Evolutionary conservation across 2,797 vertebrate genomes (phyloP).

Genomic region (Brachymystax lenok): DNA sequence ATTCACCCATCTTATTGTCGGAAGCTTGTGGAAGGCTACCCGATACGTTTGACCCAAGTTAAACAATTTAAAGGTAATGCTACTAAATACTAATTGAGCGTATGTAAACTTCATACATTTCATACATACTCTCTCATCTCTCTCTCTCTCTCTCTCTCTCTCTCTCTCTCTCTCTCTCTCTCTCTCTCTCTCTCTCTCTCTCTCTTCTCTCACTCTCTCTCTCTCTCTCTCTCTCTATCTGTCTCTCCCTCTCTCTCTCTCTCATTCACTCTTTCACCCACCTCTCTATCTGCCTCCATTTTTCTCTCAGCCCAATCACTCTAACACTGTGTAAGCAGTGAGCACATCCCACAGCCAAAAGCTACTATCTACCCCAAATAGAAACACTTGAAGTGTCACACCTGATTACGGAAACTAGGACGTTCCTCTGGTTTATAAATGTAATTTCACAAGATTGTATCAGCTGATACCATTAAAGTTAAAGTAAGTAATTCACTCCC

Average conservation of each 20-base stretch:
- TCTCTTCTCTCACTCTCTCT: too few relatives aligned
- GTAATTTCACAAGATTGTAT: constrained; percentile 63
- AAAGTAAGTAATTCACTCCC: constrained; percentile 17
- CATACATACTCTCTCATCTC: too few relatives aligned
- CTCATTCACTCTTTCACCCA: neutral
- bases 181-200: neutral
- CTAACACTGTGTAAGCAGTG: constrained; percentile 30
- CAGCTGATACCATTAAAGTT: constrained; percentile 58
- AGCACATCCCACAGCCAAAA: constrained; percentile 58
- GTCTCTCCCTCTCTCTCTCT: neutral
- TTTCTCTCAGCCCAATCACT: neutral
- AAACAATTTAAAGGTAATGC: too few relatives aligned
- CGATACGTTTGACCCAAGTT: too few relatives aligned
- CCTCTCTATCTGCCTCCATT: neutral
- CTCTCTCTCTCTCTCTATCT: constrained; percentile 30
- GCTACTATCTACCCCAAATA: constrained; percentile 60
- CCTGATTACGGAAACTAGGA: constrained; percentile 64
- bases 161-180: neutral
- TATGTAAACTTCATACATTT: too few relatives aligned
- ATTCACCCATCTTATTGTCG: too few relatives aligned
- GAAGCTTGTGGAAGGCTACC: too few relatives aligned
- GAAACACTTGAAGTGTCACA: constrained; percentile 72
- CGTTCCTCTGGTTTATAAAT: constrained; percentile 64
- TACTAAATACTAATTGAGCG: too few relatives aligned
- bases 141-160: too few relatives aligned